Evolutionary conservation across 2,113 vertebrate species (phyloP).

Genomic region (Chrysemys picta): DNA sequence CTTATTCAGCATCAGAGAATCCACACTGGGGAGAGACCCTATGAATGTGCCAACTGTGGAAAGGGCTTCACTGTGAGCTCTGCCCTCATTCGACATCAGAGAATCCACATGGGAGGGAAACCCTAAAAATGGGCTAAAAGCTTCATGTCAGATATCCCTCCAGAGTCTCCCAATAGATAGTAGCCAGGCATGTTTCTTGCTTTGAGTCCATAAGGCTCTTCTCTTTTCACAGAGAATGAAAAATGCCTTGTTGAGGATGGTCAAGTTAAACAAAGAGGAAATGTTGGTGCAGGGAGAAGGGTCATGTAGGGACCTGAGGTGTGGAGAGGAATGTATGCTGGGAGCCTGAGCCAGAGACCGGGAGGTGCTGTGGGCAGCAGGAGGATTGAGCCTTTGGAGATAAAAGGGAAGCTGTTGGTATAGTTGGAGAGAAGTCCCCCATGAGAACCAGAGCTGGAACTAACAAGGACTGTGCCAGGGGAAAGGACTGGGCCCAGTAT

Average conservation of each 20-base stretch:
- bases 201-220: accelerated
- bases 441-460: no score
- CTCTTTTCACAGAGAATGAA: accelerated
- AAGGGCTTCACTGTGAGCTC: conserved; percentile 57
- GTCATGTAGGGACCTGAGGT: neutral
- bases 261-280: no score
- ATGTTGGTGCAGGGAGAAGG: accelerated
- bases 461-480: no score
- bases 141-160: neutral
- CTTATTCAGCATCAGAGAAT: conserved; percentile 59
- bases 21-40: conserved; percentile 62
- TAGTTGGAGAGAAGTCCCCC: neutral
- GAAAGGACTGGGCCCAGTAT: no score
- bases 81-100: conserved; percentile 46
- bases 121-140: neutral
- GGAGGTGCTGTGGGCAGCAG: accelerated
- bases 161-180: neutral
- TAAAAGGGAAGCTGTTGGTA: no score
- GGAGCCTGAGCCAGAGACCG: neutral
- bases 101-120: neutral
- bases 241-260: neutral
- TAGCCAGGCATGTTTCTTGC: accelerated
- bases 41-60: neutral
- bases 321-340: accelerated
- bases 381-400: neutral